These are phyloP conservation scores for Silurus asotus DNA, from an alignment of 2,113 vertebrate genomes.

Conservation along the genomic window DNA sequence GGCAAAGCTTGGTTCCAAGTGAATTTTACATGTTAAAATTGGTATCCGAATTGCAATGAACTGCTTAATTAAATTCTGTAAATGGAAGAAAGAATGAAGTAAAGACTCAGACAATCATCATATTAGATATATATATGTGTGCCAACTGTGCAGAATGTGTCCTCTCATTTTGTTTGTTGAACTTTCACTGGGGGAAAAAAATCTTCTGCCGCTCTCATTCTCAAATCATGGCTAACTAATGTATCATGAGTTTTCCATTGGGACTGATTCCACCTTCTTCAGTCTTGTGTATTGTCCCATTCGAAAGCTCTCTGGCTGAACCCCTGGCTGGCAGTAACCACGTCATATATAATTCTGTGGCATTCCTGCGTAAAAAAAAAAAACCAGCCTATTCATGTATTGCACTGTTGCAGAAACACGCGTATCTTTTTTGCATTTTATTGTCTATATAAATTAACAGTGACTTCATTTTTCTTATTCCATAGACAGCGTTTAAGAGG, in stretches of 20 bases:
- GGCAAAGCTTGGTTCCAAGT: too few species aligned
- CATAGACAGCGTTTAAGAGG: neutral
- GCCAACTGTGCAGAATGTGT: too few species aligned
- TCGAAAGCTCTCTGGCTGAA: conserved; percentile 18
- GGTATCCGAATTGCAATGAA: neutral
- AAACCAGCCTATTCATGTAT: neutral
- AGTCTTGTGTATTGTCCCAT: neutral
- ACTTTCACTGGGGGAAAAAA: neutral
- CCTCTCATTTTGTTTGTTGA: neutral
- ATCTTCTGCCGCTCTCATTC: neutral
- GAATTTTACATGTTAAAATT: too few species aligned
- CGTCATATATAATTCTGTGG: neutral
- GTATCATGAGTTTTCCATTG: neutral
- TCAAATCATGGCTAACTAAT: neutral
- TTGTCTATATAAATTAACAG: neutral
- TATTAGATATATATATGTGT: neutral
- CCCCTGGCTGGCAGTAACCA: neutral
- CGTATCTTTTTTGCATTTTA: neutral
- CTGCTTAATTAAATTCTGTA: neutral
- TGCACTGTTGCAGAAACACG: neutral
- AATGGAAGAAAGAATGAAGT: neutral
- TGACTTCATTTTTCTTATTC: conserved; percentile 7
- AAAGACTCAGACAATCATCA: too few species aligned
- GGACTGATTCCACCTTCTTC: neutral
- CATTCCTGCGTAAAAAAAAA: neutral